Evolutionary conservation across 2,888 invertebrate species (phyloP).

Genomic region (Exocentrus adspersus): DNA sequence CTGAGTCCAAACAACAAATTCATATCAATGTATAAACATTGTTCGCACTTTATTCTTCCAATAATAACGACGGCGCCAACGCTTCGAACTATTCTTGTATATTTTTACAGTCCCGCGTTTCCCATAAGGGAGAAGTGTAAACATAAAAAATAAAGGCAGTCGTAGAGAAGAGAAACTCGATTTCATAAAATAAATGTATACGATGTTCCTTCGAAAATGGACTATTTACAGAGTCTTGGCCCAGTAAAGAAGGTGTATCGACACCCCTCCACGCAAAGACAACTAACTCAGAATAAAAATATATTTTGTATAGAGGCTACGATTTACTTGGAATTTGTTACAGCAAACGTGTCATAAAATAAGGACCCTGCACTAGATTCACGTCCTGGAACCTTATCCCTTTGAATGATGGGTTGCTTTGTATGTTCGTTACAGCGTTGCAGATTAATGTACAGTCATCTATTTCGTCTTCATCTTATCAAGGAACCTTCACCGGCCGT

Average conservation of each 20-base stretch:
- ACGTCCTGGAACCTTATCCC: too few relatives aligned
- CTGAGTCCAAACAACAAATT: too few relatives aligned
- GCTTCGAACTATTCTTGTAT: too few relatives aligned
- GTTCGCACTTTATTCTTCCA: too few relatives aligned
- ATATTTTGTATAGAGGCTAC: too few relatives aligned
- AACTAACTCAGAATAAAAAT: too few relatives aligned
- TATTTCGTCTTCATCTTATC: not conserved
- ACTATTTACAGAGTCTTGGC: not conserved
- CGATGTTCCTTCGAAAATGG: not conserved
- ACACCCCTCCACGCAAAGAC: not conserved
- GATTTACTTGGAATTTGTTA: too few relatives aligned
- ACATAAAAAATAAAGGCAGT: not conserved
- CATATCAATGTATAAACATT: too few relatives aligned
- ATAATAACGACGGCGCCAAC: too few relatives aligned
- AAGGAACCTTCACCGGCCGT: not conserved
- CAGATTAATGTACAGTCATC: not conserved
- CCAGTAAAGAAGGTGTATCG: not conserved
- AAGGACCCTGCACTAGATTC: too few relatives aligned
- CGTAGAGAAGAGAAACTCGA: not conserved
- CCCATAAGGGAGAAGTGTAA: not conserved
- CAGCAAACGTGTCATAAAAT: too few relatives aligned
- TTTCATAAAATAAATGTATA: constrained; percentile 3
- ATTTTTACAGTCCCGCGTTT: not conserved
- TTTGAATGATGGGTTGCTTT: not conserved
- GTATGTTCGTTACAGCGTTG: not conserved